A percentile compares a stretch with the other conserved stretches of the same genome.
These are phyloP conservation scores for Cardiocondyla obscurior DNA, from an alignment of 1,140 invertebrate species.

Conservation along the genomic window DNA sequence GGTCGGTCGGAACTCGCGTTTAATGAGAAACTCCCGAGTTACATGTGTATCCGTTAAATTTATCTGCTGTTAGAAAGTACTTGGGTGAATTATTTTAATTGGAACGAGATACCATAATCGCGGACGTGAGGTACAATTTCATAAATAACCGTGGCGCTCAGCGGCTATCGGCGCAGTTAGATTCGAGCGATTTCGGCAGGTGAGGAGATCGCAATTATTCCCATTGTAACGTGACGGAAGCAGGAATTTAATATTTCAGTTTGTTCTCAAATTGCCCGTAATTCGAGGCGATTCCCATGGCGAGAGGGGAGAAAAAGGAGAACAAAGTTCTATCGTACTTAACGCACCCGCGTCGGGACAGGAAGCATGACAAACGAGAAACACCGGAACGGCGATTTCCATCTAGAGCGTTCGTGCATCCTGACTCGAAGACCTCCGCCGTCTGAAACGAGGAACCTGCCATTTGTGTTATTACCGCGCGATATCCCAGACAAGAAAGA, in stretches of 20 bases:
- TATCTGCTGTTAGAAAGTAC: background rate
- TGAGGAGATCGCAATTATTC: background rate
- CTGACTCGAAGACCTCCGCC: constrained; percentile 30
- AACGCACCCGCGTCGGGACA: constrained; percentile 26
- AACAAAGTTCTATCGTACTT: constrained; percentile 8
- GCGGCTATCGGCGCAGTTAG: background rate
- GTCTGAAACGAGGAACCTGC: constrained; percentile 41
- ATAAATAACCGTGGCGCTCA: background rate
- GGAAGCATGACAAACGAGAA: constrained; percentile 57
- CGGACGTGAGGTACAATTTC: constrained; percentile 8
- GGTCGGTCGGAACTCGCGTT: background rate
- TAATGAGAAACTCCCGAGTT: constrained; percentile 17
- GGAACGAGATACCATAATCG: background rate
- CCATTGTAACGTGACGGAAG: background rate
- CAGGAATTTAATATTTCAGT: constrained; percentile 13
- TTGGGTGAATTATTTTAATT: background rate
- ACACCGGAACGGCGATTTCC: constrained; percentile 52
- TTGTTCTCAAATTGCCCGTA: constrained; percentile 10
- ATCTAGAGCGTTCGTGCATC: constrained; percentile 49
- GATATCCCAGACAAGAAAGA: constrained; percentile 44
- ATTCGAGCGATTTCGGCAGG: background rate
- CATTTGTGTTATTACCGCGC: constrained; percentile 25
- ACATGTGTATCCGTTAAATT: background rate
- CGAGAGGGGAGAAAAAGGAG: too few species aligned
- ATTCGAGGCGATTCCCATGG: constrained; percentile 34